These are phyloP conservation scores for Penelope pileata DNA, from an alignment of 2,113 vertebrate species.

Conservation along the genomic window DNA sequence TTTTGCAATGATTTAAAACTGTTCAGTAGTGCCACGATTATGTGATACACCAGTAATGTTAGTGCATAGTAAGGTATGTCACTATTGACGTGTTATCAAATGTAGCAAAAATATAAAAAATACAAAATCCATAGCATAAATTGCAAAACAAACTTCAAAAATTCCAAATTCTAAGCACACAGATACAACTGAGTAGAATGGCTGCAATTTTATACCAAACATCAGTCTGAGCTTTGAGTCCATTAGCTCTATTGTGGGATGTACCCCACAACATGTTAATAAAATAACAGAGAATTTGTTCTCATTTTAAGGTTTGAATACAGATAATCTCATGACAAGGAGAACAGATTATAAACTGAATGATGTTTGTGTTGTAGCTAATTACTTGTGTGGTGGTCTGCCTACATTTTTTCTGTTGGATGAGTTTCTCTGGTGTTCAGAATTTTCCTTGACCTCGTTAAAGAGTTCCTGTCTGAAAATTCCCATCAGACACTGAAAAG, in stretches of 20 bases:
- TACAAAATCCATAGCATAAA: not conserved
- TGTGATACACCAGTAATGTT: not conserved
- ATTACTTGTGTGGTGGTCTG: not conserved
- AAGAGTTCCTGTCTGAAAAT: not conserved
- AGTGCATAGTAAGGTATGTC: not conserved
- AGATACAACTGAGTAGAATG: not conserved
- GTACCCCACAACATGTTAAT: not conserved
- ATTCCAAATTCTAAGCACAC: not conserved
- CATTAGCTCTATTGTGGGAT: not conserved
- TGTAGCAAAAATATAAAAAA: not conserved
- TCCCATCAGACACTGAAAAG: not conserved
- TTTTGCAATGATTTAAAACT: not conserved
- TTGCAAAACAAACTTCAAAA: not conserved
- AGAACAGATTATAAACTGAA: not conserved
- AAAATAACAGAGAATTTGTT: not conserved
- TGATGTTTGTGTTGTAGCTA: not conserved
- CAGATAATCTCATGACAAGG: not conserved
- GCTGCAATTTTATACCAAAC: not conserved
- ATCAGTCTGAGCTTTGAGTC: not conserved
- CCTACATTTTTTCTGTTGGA: not conserved
- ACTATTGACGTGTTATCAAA: not conserved
- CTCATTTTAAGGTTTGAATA: not conserved
- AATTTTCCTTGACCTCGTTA: not conserved
- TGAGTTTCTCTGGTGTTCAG: not conserved
- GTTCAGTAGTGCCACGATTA: not conserved